Base-by-base conservation (phyloP, 1,140 invertebrate genomes). In the Diabrotica undecimpunctata region DNA sequence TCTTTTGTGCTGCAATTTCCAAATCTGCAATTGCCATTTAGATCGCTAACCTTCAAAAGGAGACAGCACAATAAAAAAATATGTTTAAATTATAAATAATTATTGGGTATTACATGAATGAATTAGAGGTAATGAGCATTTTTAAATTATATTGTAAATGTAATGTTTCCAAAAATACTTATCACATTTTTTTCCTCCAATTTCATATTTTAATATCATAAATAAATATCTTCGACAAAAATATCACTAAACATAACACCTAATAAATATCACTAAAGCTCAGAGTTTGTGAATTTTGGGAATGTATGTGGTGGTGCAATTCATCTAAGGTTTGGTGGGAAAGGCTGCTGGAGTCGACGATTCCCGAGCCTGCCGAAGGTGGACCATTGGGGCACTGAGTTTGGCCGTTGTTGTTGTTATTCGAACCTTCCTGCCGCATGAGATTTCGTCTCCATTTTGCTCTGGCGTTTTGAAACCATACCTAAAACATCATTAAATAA, bases 391-490 rank as follows among this genome's bases (percentile, higher is more conserved):
- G 80, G 77, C 69, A 79, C 51, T 80, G 80, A 13, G 79, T 79
- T 77, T 61, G 81, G 75, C 73, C 79, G 79, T 55, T 79, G 71
- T 62, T 75, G 63, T 75, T 79, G 74, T 66, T 74, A 72, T 67
- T 74, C 61, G 75, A 70, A 11, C 80, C 81, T 75, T 92, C 90
- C 75, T 91, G 90, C 14, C 90, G 78, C 86, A 92, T 89, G 72
- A 91, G 84, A 74, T 92, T 92, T 36, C 95, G 85, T 72, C 96
- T 85, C 90, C 94, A 96, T 84, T 98, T 98, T 35, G 96, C 96
- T 66, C 96, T 81, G 0, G 95, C 95, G 79, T 98, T 98, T 87
- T 98, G 96, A 79, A 98, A 98, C 96, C 95, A 98, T 2, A 98
- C 95, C 95, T 98, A 77, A 61, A 65, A 61, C 25, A 4, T 25